These are phyloP conservation scores for Corvus moneduloides DNA, from an alignment of 2,113 vertebrate genomes.

Conservation along the genomic window DNA sequence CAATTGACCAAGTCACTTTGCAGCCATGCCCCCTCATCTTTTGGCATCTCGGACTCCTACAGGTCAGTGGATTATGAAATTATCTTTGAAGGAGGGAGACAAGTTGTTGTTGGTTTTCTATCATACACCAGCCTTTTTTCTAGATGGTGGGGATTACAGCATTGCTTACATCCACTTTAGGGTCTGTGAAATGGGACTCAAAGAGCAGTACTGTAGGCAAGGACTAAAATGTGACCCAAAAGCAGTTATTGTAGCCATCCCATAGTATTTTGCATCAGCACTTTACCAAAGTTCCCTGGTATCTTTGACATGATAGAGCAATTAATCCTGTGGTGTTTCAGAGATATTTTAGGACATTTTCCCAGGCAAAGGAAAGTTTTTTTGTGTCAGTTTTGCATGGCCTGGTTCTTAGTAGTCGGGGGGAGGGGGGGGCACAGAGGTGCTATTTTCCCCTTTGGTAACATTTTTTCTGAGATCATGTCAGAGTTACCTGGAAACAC, in stretches of 20 bases:
- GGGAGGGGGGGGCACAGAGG: rapidly evolving
- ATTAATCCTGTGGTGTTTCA: background rate
- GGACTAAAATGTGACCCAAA: background rate
- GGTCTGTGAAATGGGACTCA: background rate
- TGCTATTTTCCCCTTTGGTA: background rate
- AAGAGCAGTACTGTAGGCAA: background rate
- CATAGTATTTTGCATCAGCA: background rate
- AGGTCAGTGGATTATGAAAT: background rate
- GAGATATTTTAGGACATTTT: background rate
- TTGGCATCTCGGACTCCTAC: background rate
- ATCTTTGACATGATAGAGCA: background rate
- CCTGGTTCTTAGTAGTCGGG: background rate
- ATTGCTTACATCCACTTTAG: background rate
- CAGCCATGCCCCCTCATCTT: background rate
- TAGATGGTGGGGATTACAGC: background rate
- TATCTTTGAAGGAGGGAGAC: background rate
- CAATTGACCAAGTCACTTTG: rapidly evolving
- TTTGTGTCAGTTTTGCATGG: background rate
- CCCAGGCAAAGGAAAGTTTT: background rate
- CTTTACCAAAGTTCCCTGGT: background rate
- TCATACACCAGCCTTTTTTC: background rate
- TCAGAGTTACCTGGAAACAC: background rate
- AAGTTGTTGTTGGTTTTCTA: background rate
- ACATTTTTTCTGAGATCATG: rapidly evolving
- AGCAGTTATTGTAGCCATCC: background rate